These are phyloP conservation scores for Pseudochaenichthys georgianus DNA, from an alignment of 2,797 vertebrate genomes.

Conservation along the genomic window DNA sequence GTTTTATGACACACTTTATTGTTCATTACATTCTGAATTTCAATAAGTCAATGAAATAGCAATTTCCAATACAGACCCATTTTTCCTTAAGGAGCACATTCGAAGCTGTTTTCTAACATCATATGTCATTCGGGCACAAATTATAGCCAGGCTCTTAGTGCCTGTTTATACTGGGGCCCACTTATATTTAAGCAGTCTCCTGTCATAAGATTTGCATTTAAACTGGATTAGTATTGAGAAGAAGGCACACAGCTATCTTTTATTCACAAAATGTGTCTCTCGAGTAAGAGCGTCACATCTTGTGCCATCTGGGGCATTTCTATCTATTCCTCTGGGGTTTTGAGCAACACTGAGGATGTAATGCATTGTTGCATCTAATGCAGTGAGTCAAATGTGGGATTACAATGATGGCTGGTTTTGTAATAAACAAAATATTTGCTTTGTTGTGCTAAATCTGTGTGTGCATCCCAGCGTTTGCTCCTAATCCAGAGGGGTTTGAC, in stretches of 20 bases:
- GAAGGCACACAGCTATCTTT: slow-evolving; percentile 14
- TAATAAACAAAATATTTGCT: slow-evolving; percentile 59
- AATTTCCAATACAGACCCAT: background rate
- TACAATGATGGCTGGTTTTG: slow-evolving; percentile 50
- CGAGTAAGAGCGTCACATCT: slow-evolving; percentile 19
- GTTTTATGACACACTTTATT: background rate
- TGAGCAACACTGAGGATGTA: slow-evolving; percentile 37
- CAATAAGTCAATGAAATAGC: background rate
- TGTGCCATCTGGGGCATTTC: slow-evolving; percentile 23
- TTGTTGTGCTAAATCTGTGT: slow-evolving; percentile 57
- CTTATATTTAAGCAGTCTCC: slow-evolving; percentile 8
- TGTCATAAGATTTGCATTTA: slow-evolving; percentile 32
- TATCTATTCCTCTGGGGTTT: slow-evolving; percentile 18
- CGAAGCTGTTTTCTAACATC: background rate
- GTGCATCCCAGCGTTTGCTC: slow-evolving; percentile 57
- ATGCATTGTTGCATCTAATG: slow-evolving; percentile 58
- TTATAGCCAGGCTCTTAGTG: background rate
- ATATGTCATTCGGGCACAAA: background rate
- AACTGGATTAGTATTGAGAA: slow-evolving; percentile 35
- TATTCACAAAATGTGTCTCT: slow-evolving; percentile 22
- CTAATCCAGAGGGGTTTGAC: slow-evolving; percentile 68
- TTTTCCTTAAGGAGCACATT: background rate
- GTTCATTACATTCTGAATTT: background rate
- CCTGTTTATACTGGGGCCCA: background rate
- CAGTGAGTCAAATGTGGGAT: slow-evolving; percentile 52